phyloP scores from a whole-genome alignment of 1,140 invertebrate genomes.

The Adoxophyes honmai region DNA sequence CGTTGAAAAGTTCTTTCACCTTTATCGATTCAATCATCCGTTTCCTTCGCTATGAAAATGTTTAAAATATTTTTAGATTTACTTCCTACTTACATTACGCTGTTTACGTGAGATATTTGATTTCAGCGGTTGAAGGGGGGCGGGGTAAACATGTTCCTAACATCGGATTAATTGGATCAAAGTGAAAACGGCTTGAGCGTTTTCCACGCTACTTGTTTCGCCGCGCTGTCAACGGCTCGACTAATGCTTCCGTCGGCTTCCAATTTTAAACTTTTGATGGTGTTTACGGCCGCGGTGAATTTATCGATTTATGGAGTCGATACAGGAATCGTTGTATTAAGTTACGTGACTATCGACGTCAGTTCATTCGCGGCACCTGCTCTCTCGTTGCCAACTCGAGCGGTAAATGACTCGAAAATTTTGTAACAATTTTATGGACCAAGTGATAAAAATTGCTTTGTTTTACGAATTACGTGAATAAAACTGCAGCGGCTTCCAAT shows the following conservation, averaged over 20 bases:
- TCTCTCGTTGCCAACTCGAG: background rate
- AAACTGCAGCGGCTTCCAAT: conserved; percentile 29
- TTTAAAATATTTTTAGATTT: conserved; percentile 10
- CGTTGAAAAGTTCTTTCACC: conserved; percentile 11
- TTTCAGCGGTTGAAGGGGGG: conserved; percentile 30
- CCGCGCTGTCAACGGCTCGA: conserved; percentile 60
- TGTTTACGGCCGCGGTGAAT: conserved; percentile 37
- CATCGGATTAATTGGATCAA: conserved; percentile 68
- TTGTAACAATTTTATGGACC: conserved; percentile 8
- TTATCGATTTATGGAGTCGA: conserved; percentile 39
- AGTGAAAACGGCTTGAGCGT: conserved; percentile 50
- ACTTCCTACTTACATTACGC: background rate
- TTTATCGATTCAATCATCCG: conserved; percentile 12
- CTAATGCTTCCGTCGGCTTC: conserved; percentile 69
- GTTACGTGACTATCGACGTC: background rate
- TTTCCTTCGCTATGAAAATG: background rate
- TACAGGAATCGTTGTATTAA: conserved; percentile 21
- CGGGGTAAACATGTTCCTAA: conserved; percentile 50
- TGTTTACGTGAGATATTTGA: conserved; percentile 19
- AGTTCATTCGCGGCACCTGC: background rate
- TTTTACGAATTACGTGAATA: conserved; percentile 18
- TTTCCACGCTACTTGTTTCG: conserved; percentile 63
- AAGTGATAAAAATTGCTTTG: conserved; percentile 7
- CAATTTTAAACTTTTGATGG: conserved; percentile 67
- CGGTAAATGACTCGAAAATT: conserved; percentile 6